These are phyloP conservation scores for Spisula subtruncata DNA, from an alignment of 2,888 invertebrate genomes.

Conservation along the genomic window DNA sequence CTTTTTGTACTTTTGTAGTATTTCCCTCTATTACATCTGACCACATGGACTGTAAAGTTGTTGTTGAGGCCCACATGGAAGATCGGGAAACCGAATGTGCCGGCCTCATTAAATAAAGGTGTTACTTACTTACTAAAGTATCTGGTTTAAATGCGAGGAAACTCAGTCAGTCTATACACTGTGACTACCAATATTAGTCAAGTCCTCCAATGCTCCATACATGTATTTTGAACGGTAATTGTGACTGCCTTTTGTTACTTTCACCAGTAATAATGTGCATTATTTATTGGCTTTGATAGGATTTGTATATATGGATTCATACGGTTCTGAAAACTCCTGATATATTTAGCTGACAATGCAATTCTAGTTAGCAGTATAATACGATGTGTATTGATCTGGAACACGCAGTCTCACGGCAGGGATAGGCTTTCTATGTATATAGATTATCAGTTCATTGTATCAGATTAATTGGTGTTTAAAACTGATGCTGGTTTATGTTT, in stretches of 20 bases:
- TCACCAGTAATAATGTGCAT: background rate
- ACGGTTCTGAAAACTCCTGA: background rate
- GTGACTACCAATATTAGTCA: too few species aligned
- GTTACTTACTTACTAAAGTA: too few species aligned
- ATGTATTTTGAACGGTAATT: background rate
- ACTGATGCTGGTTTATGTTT: background rate
- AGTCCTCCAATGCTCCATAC: too few species aligned
- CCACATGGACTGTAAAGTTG: too few species aligned
- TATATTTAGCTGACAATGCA: background rate
- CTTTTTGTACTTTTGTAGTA: too few species aligned
- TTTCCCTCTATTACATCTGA: too few species aligned
- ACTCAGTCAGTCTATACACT: too few species aligned
- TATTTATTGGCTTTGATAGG: constrained; percentile 21
- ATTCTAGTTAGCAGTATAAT: constrained; percentile 12
- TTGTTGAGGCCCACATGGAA: too few species aligned
- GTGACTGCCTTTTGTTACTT: background rate
- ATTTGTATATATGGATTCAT: background rate
- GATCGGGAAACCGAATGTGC: too few species aligned
- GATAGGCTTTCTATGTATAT: background rate
- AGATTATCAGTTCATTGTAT: background rate
- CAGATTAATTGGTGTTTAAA: background rate
- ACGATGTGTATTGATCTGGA: constrained; percentile 1
- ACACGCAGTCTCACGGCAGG: background rate
- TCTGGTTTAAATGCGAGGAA: too few species aligned
- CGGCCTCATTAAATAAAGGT: too few species aligned